These are phyloP conservation scores for Microvelia longipes DNA, from an alignment of 1,140 invertebrate species.

Conservation along the genomic window DNA sequence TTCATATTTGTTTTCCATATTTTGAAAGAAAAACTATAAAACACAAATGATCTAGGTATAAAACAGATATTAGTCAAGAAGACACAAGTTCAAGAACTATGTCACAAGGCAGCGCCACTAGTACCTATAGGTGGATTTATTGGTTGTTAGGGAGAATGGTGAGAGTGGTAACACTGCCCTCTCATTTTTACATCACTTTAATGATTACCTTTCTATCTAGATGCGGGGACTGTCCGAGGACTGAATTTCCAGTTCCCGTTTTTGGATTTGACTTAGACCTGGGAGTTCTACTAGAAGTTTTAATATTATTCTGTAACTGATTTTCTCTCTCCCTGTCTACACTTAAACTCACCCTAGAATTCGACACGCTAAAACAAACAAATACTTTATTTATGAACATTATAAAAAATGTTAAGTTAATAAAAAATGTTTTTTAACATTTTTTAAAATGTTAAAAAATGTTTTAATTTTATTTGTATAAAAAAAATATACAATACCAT, in stretches of 20 bases:
- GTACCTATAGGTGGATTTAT: too few relatives aligned
- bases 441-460: neutral
- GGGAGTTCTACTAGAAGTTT: slow-evolving; percentile 1
- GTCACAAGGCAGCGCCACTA: too few relatives aligned
- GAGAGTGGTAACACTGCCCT: too few relatives aligned
- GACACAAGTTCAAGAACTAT: too few relatives aligned
- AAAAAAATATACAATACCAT: neutral
- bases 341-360: slow-evolving; percentile 1
- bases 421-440: neutral
- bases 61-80: too few relatives aligned
- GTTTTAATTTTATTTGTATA: neutral
- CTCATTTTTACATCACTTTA: too few relatives aligned
- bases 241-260: slow-evolving; percentile 16
- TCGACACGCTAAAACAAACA: neutral
- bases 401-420: neutral
- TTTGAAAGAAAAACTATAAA: too few relatives aligned
- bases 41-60: too few relatives aligned
- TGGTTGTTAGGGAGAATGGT: too few relatives aligned
- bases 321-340: neutral
- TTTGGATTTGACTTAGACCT: slow-evolving; percentile 5
- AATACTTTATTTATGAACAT: neutral
- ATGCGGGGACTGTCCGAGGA: slow-evolving; percentile 13
- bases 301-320: neutral
- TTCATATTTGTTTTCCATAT: too few relatives aligned
- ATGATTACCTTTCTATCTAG: slow-evolving; percentile 15